These are phyloP conservation scores for Malurus splendens DNA, from an alignment of 2,797 vertebrate genomes.

Conservation along the genomic window DNA sequence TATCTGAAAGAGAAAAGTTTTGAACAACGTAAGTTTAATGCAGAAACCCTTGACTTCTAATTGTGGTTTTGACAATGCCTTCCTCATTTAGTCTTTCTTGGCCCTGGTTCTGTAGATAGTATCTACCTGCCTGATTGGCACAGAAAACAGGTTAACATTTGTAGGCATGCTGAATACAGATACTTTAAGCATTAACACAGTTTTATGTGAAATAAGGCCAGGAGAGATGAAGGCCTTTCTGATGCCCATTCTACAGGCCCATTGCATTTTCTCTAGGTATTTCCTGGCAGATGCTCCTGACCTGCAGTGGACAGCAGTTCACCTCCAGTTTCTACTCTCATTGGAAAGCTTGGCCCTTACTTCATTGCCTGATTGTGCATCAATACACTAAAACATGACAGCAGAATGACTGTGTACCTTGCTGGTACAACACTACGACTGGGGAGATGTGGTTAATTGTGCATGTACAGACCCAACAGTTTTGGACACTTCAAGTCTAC, in stretches of 20 bases:
- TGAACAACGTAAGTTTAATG: background rate
- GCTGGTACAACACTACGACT: background rate
- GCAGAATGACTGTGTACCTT: background rate
- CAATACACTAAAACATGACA: background rate
- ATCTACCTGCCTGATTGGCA: constrained; percentile 8
- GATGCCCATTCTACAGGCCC: background rate
- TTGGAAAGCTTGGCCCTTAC: background rate
- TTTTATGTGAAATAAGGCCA: background rate
- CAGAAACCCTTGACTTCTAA: constrained; percentile 9
- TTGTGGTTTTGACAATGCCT: constrained; percentile 31
- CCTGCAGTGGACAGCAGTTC: background rate
- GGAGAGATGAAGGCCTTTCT: background rate
- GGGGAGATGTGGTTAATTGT: background rate
- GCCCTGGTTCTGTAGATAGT: constrained; percentile 19
- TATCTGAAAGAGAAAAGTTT: constrained; percentile 14
- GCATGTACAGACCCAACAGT: background rate
- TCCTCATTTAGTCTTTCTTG: constrained; percentile 34
- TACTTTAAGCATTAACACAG: fast-evolving
- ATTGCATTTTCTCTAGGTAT: background rate
- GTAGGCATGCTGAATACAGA: background rate
- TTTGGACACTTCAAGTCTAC: background rate
- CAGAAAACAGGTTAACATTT: background rate
- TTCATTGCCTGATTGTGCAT: background rate
- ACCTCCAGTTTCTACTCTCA: background rate
- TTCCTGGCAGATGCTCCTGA: background rate